Conservation (phyloP, 2,797 vertebrate genomes). For the Bovichtus diacanthus region DNA sequence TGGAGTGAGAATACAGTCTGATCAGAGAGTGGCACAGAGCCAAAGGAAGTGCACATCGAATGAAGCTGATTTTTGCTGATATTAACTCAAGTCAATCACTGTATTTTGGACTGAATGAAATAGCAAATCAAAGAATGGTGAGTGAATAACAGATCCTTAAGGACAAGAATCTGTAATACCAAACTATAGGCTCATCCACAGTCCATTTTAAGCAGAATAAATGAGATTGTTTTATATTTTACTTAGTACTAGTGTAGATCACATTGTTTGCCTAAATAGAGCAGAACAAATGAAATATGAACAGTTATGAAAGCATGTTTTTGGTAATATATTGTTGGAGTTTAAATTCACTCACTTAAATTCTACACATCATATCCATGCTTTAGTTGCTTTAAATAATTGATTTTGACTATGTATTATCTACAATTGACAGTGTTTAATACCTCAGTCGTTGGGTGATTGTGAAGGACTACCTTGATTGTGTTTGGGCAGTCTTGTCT, state of each 20-base stretch:
- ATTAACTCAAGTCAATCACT: not conserved
- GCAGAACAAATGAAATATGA: not conserved
- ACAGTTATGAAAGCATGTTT: too few species aligned
- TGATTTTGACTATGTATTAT: not conserved
- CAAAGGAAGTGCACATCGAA: not conserved
- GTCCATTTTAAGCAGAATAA: not conserved
- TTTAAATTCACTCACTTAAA: not conserved
- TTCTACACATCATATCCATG: not conserved
- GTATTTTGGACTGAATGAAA: conserved; percentile 12
- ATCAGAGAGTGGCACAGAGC: conserved; percentile 18
- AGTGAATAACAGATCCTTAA: not conserved
- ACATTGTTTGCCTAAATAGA: not conserved
- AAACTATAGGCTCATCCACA: not conserved
- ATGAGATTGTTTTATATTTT: too few species aligned
- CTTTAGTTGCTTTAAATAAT: not conserved
- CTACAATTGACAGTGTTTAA: not conserved
- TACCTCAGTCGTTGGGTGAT: not conserved
- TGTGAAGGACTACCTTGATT: not conserved
- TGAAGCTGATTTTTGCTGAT: not conserved
- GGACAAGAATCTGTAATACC: not conserved
- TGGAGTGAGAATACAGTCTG: conserved; percentile 17
- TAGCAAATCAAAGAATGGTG: not conserved
- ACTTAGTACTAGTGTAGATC: not conserved
- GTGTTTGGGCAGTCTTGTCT: conserved; percentile 1
- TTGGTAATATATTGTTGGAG: too few species aligned